Evolutionary conservation across 2,113 vertebrate species (phyloP).

Genomic region (Sinocyclocheilus maitianheensis): DNA sequence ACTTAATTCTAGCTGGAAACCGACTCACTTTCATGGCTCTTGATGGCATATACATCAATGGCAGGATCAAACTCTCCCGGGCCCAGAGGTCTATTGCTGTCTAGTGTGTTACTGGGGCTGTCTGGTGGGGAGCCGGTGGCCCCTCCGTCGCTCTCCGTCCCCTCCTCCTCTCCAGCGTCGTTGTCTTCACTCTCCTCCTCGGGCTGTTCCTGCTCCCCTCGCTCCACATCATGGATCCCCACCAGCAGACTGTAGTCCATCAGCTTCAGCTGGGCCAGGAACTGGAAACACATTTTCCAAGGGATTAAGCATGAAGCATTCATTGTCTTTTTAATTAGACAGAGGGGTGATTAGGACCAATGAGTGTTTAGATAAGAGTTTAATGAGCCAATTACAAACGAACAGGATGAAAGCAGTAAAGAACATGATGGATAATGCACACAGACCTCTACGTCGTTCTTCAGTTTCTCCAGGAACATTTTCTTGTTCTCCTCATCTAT

Average conservation of each 20-base stretch:
- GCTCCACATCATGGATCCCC: constrained; percentile 93
- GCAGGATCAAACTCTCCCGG: constrained; percentile 93
- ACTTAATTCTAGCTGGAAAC: neutral
- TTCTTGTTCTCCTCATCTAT: constrained; percentile 87
- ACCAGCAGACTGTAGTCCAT: constrained; percentile 98
- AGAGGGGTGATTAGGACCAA: constrained; percentile 7
- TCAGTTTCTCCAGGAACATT: constrained; percentile 87
- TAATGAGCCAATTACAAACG: neutral
- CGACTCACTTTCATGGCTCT: constrained; percentile 89
- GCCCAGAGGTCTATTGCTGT: constrained; percentile 87
- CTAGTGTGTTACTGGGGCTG: constrained; percentile 93
- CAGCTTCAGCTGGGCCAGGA: constrained; percentile 93
- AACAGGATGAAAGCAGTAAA: neutral
- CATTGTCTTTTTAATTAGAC: constrained; percentile 11
- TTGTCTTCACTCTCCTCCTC: constrained; percentile 85
- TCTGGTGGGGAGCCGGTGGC: constrained; percentile 88
- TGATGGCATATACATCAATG: constrained; percentile 97
- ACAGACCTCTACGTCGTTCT: constrained; percentile 88
- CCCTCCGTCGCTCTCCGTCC: constrained; percentile 85
- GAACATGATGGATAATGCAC: neutral
- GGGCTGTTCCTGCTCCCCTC: constrained; percentile 94
- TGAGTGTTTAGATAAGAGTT: constrained; percentile 17
- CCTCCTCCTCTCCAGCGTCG: constrained; percentile 83
- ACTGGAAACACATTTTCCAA: constrained; percentile 71
- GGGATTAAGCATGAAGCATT: neutral